These are phyloP conservation scores for Cantharis rustica DNA, from an alignment of 2,888 invertebrate genomes.

Conservation along the genomic window DNA sequence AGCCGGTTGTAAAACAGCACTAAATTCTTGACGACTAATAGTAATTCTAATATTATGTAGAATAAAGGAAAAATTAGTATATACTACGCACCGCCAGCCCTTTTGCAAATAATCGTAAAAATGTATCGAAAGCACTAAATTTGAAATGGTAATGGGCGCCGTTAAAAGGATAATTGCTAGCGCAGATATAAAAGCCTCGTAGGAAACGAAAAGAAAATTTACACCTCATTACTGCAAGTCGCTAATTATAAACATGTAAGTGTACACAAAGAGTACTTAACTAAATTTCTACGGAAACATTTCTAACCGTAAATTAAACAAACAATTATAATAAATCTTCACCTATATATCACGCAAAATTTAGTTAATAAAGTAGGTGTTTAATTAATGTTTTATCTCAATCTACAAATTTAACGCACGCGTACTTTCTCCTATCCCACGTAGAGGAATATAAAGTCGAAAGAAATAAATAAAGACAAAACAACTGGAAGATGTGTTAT, in stretches of 20 bases:
- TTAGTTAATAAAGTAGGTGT: slow-evolving; percentile 29
- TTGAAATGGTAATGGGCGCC: not conserved
- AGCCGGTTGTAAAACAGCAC: slow-evolving; percentile 18
- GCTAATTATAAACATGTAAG: not conserved
- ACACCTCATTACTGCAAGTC: not conserved
- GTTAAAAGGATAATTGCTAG: not conserved
- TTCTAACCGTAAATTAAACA: slow-evolving; percentile 22
- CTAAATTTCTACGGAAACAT: slow-evolving; percentile 7
- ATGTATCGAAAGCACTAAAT: not conserved
- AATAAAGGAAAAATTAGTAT: not conserved
- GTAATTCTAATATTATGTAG: not conserved
- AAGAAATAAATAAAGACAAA: slow-evolving; percentile 5
- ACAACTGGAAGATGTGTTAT: slow-evolving; percentile 17
- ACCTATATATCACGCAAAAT: slow-evolving; percentile 25
- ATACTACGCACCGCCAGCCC: not conserved
- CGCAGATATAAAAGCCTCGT: not conserved
- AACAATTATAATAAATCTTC: slow-evolving; percentile 25
- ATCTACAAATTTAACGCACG: slow-evolving; percentile 20
- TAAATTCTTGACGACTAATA: slow-evolving; percentile 8
- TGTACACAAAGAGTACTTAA: slow-evolving; percentile 8
- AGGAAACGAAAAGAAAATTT: not conserved
- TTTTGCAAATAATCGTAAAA: not conserved
- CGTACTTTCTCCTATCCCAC: slow-evolving; percentile 8
- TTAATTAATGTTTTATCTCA: slow-evolving; percentile 34
- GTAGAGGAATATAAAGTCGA: not conserved